A percentile compares a stretch with the other conserved stretches of the same genome.
Conservation (phyloP, 2,888 invertebrate genomes). For the Entomobrya multifasciata region DNA sequence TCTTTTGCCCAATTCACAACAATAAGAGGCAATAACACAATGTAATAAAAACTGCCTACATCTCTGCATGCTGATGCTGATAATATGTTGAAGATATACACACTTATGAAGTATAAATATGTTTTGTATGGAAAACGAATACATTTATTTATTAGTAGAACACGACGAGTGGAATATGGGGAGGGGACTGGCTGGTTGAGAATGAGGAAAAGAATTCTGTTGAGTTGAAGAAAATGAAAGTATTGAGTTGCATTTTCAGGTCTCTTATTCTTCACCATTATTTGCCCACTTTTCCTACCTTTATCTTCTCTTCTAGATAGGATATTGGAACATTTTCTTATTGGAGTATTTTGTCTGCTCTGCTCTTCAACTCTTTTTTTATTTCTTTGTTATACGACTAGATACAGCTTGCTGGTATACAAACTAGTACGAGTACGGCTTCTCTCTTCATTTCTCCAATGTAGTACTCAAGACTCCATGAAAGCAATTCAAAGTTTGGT, state of each 20-base stretch:
- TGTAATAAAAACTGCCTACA: conserved; percentile 19
- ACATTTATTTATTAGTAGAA: neutral
- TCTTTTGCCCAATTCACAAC: conserved; percentile 54
- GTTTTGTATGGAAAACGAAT: no score
- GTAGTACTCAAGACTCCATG: neutral
- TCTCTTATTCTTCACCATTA: conserved; percentile 46
- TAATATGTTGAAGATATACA: neutral
- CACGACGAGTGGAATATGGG: neutral
- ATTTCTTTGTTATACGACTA: conserved; percentile 10
- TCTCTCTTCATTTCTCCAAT: conserved; percentile 19
- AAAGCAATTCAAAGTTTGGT: conserved; percentile 63
- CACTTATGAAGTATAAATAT: neutral
- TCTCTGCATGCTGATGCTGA: neutral
- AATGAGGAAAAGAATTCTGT: no score
- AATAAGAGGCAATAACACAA: conserved; percentile 51
- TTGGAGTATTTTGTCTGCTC: neutral
- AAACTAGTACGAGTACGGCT: neutral
- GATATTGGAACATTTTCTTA: conserved; percentile 40
- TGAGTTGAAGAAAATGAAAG: conserved; percentile 24
- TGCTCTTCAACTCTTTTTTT: neutral
- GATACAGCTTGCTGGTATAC: neutral
- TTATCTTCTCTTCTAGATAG: conserved; percentile 35
- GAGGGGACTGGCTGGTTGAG: neutral
- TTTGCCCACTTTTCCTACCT: conserved; percentile 65
- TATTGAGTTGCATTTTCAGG: conserved; percentile 47